Evolutionary conservation across 2,888 invertebrate genomes (phyloP).

Genomic region (Amphipoea lucens): DNA sequence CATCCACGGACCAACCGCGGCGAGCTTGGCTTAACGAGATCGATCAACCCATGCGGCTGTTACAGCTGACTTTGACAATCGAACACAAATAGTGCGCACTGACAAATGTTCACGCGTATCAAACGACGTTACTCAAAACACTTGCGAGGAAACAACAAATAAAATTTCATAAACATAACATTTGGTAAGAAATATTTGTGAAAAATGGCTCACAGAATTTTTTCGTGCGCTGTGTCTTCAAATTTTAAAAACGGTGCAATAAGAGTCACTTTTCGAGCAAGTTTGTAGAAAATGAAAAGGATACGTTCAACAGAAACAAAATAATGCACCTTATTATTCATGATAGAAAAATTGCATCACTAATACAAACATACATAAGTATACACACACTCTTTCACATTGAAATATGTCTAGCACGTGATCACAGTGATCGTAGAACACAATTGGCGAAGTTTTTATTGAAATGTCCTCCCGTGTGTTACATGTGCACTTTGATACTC

Average conservation of each 20-base stretch:
- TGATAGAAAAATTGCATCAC: constrained; percentile 2
- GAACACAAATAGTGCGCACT: background rate
- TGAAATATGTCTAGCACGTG: constrained; percentile 33
- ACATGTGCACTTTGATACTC: constrained; percentile 31
- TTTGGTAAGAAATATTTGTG: background rate
- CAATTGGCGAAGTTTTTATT: constrained; percentile 67
- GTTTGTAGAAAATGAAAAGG: background rate
- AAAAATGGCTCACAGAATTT: background rate
- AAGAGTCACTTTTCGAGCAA: background rate
- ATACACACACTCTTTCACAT: background rate
- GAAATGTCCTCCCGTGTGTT: constrained; percentile 64
- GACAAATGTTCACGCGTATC: background rate
- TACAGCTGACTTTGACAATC: background rate
- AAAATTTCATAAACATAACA: background rate
- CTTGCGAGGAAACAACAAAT: background rate
- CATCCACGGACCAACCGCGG: no score
- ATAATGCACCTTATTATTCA: background rate
- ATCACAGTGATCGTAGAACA: constrained; percentile 23
- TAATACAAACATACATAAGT: background rate
- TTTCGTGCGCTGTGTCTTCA: background rate
- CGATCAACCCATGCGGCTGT: no score
- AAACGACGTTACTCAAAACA: background rate
- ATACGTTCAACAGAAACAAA: background rate
- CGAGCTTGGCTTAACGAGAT: no score
- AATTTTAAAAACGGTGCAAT: background rate